Evolutionary conservation across 2,888 invertebrate species (phyloP).

Genomic region (Iselma pallidipennis): DNA sequence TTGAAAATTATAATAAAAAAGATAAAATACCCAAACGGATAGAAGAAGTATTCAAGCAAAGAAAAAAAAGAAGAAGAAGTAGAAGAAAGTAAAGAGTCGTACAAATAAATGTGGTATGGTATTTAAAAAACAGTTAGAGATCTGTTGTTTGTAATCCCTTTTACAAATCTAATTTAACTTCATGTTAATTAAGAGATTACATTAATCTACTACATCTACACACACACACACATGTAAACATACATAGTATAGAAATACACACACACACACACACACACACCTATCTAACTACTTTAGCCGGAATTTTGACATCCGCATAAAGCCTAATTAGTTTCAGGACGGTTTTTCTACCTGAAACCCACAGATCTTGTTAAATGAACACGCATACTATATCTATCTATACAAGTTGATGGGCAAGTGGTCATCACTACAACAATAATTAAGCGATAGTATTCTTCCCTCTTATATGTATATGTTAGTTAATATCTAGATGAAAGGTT

Average conservation of each 20-base stretch:
- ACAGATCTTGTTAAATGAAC: neutral
- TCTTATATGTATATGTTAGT: neutral
- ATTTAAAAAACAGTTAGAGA: conserved; percentile 4
- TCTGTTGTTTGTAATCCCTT: conserved; percentile 29
- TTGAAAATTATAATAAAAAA: neutral
- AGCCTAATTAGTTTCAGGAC: conserved; percentile 4
- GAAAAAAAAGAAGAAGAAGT: too few relatives aligned
- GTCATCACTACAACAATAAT: neutral
- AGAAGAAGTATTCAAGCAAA: neutral
- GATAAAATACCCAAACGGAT: too few relatives aligned
- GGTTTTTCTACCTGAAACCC: neutral
- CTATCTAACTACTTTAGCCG: conserved; percentile 2
- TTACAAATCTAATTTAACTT: conserved; percentile 37
- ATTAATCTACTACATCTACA: conserved; percentile 26
- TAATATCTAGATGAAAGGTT: neutral
- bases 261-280: neutral
- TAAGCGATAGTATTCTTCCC: neutral
- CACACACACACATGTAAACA: too few relatives aligned
- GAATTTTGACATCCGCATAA: conserved; percentile 1
- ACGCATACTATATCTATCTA: too few relatives aligned
- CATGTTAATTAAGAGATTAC: conserved; percentile 41
- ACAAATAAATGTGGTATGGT: too few relatives aligned
- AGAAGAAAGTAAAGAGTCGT: too few relatives aligned
- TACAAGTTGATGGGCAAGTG: neutral
- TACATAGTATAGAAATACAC: too few relatives aligned